A percentile compares a stretch with the other conserved stretches of the same genome.
phyloP scores from a whole-genome alignment of 2,888 invertebrate species.

The Nectonema munidae region DNA sequence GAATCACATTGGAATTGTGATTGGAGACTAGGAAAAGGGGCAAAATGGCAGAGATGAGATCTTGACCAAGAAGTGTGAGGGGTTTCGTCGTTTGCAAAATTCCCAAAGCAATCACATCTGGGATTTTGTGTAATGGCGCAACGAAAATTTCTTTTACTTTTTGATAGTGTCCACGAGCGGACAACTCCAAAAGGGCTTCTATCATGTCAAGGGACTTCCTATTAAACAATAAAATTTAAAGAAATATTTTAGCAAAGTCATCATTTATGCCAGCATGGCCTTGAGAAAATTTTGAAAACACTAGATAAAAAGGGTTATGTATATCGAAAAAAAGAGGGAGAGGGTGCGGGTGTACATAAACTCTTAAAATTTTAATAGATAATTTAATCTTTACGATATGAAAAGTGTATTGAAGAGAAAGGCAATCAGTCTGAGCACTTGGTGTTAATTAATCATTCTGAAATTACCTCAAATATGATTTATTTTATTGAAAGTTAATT shows the following conservation, averaged over 20 bases:
- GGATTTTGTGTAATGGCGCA: slow-evolving; percentile 51
- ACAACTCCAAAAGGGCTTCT: slow-evolving; percentile 48
- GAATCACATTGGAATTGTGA: slow-evolving; percentile 71
- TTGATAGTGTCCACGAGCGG: slow-evolving; percentile 42
- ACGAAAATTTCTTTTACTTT: slow-evolving; percentile 48
- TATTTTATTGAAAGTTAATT: no score
- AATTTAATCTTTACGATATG: no score
- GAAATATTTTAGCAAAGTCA: background rate
- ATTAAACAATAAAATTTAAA: slow-evolving; percentile 15
- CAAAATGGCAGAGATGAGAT: slow-evolving; percentile 49
- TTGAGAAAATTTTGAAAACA: no score
- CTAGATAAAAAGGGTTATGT: no score
- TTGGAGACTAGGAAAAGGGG: slow-evolving; percentile 75
- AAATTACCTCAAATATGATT: no score
- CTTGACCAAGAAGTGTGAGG: slow-evolving; percentile 33
- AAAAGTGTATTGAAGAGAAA: no score
- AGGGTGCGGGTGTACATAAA: no score
- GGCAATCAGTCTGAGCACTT: no score
- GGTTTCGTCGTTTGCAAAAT: slow-evolving; percentile 43
- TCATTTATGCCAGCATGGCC: no score
- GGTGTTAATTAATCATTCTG: no score
- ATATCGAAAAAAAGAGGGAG: no score
- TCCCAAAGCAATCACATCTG: slow-evolving; percentile 60
- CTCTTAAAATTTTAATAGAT: no score
- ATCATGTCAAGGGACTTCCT: slow-evolving; percentile 55